Percentiles rank a stretch among this genome's conserved stretches.
Conservation (phyloP, 2,888 invertebrate species). For the Sinelater perroti region DNA sequence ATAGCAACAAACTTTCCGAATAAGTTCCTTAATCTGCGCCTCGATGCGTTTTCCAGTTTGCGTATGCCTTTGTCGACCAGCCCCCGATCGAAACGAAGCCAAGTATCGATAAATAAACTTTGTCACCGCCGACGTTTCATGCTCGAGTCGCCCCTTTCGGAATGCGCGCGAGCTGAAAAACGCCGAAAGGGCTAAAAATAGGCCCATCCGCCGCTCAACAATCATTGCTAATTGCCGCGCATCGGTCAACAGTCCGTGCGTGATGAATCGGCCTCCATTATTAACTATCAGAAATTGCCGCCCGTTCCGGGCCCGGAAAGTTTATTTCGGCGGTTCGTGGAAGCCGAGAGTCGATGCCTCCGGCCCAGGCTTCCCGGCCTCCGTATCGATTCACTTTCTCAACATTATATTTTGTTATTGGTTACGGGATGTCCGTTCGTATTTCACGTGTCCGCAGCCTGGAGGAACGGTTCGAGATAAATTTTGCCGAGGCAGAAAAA, state of each 20-base stretch:
- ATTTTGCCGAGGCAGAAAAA: no score
- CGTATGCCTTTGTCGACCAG: no score
- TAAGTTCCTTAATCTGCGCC: no score
- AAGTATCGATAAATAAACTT: no score
- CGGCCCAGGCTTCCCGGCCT: constrained; percentile 11
- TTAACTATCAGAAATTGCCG: constrained; percentile 7
- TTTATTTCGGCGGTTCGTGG: constrained; percentile 14
- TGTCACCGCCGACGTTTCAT: no score
- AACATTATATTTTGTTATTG: constrained; percentile 16
- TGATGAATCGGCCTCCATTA: constrained; percentile 9
- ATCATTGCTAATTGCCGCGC: not conserved
- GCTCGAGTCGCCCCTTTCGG: no score
- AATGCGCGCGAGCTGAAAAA: no score
- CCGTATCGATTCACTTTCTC: constrained; percentile 10
- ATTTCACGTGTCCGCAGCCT: constrained; percentile 1
- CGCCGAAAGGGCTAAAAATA: no score
- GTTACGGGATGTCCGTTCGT: constrained; percentile 3
- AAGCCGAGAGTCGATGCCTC: constrained; percentile 8
- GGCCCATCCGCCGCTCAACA: not conserved
- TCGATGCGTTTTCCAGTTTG: no score
- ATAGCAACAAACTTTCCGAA: no score
- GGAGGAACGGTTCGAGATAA: not conserved
- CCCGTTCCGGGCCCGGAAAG: not conserved
- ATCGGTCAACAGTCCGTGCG: not conserved
- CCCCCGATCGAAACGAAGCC: no score